Evolutionary conservation across 2,888 invertebrate species (phyloP).

Genomic region (Thymelicus acteon): DNA sequence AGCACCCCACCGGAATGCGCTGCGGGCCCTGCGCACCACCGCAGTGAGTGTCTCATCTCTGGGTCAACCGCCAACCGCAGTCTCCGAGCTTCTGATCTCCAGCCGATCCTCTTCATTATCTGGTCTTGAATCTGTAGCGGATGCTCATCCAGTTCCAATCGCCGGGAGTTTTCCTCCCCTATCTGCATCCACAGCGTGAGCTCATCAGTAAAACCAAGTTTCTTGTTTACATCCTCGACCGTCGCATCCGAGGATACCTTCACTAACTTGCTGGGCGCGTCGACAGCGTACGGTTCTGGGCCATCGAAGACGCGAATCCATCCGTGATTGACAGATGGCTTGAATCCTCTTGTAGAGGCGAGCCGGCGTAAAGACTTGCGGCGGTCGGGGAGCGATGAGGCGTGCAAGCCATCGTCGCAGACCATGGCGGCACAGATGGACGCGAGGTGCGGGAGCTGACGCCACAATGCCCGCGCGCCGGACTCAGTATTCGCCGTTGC

Average conservation of each 20-base stretch:
- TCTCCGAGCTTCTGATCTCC: conserved; percentile 84
- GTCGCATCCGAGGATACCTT: conserved; percentile 85
- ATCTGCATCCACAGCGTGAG: conserved; percentile 82
- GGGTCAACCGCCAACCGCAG: conserved; percentile 87
- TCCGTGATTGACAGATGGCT: conserved; percentile 73
- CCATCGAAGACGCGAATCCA: conserved; percentile 87
- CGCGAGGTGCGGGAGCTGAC: conserved; percentile 63
- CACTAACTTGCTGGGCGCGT: conserved; percentile 83
- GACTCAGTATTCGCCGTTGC: conserved; percentile 69
- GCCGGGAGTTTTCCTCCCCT: conserved; percentile 83
- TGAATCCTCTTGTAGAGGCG: conserved; percentile 80
- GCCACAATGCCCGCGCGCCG: conserved; percentile 59
- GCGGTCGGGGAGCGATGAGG: conserved; percentile 76
- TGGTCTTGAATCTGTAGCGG: conserved; percentile 87
- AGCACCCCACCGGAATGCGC: conserved; percentile 73
- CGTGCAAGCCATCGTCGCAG: conserved; percentile 77
- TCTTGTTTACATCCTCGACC: conserved; percentile 80
- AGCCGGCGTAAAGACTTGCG: conserved; percentile 80
- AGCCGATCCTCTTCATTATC: conserved; percentile 85
- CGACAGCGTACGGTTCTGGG: conserved; percentile 74
- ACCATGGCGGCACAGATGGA: conserved; percentile 70
- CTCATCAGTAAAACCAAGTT: conserved; percentile 78
- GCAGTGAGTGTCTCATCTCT: conserved; percentile 85
- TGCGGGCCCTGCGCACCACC: conserved; percentile 86
- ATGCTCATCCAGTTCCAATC: conserved; percentile 82